A percentile compares a stretch with the other conserved stretches of the same genome.
These are phyloP conservation scores for Trissolcus basalis DNA, from an alignment of 1,140 invertebrate genomes.

Conservation along the genomic window DNA sequence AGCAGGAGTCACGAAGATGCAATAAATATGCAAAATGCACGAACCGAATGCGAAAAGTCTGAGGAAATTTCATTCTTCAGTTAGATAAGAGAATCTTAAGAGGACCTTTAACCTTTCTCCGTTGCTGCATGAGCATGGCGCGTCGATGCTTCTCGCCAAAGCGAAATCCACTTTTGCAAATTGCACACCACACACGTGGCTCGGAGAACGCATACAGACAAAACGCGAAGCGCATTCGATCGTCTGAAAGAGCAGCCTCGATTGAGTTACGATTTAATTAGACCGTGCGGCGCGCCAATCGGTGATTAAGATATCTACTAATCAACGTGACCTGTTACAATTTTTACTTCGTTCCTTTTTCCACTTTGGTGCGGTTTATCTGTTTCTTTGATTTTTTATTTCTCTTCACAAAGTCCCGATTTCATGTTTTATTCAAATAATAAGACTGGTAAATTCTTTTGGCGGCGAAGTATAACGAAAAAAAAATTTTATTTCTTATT, in stretches of 20 bases:
- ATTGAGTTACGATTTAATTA: constrained; percentile 76
- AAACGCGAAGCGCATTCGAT: constrained; percentile 50
- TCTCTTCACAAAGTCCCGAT: constrained; percentile 13
- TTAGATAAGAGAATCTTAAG: constrained; percentile 44
- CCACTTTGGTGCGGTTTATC: not conserved
- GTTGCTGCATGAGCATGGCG: constrained; percentile 21
- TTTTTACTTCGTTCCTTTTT: constrained; percentile 25
- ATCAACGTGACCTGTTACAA: constrained; percentile 65
- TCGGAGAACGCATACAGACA: constrained; percentile 49
- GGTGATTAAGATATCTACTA: constrained; percentile 74
- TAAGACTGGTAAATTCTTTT: no score
- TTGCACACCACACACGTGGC: constrained; percentile 52
- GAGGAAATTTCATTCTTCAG: constrained; percentile 35
- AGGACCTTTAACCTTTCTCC: constrained; percentile 33
- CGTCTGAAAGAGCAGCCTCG: constrained; percentile 52
- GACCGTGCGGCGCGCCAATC: constrained; percentile 65
- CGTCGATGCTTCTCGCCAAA: constrained; percentile 36
- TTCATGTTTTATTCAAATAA: constrained; percentile 40
- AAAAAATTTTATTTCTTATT: no score
- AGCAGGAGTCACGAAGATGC: constrained; percentile 20
- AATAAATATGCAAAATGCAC: constrained; percentile 22
- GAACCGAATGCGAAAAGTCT: constrained; percentile 26
- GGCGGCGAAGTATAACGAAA: no score
- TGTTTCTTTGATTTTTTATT: constrained; percentile 1
- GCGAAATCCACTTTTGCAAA: constrained; percentile 48